Evolutionary conservation across 2,888 invertebrate genomes (phyloP).

Genomic region (Scaptomyza caliginosa): DNA sequence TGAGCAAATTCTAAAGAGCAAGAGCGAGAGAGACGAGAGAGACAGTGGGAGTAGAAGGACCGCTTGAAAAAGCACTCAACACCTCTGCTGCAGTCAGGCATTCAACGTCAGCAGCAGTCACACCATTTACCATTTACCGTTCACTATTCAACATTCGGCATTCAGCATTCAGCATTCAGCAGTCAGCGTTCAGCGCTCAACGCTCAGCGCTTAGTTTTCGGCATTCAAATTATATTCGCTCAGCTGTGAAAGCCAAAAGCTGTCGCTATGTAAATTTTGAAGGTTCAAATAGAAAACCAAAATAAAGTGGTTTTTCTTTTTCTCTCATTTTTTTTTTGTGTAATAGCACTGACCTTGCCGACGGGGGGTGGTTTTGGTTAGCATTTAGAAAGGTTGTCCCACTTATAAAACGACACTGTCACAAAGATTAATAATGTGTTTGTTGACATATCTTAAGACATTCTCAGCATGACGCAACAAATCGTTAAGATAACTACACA

Average conservation of each 20-base stretch:
- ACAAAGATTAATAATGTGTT: background rate
- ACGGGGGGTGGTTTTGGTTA: background rate
- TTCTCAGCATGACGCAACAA: background rate
- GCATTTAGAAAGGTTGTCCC: background rate
- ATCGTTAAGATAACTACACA: constrained; percentile 6
- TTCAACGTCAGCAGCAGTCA: constrained; percentile 2
- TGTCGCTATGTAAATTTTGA: constrained; percentile 15
- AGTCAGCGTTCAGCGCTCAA: constrained; percentile 5
- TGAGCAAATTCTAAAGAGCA: background rate
- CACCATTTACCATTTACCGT: background rate
- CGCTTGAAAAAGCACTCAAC: constrained; percentile 45
- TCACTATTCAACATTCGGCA: background rate
- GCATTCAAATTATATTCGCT: constrained; percentile 44
- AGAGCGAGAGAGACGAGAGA: background rate
- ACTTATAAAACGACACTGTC: background rate
- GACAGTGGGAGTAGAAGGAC: constrained; percentile 13
- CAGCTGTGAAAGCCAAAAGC: constrained; percentile 36
- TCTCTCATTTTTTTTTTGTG: background rate
- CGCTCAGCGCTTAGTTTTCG: constrained; percentile 15
- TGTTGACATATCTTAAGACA: background rate
- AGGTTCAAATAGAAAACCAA: constrained; percentile 9
- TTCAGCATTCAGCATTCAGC: constrained; percentile 2
- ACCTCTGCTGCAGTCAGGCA: constrained; percentile 16
- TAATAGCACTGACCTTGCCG: constrained; percentile 13
- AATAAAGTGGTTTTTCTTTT: constrained; percentile 15